phyloP scores from a whole-genome alignment of 2,888 invertebrate genomes.

The Prosopocoilus inquinatus region DNA sequence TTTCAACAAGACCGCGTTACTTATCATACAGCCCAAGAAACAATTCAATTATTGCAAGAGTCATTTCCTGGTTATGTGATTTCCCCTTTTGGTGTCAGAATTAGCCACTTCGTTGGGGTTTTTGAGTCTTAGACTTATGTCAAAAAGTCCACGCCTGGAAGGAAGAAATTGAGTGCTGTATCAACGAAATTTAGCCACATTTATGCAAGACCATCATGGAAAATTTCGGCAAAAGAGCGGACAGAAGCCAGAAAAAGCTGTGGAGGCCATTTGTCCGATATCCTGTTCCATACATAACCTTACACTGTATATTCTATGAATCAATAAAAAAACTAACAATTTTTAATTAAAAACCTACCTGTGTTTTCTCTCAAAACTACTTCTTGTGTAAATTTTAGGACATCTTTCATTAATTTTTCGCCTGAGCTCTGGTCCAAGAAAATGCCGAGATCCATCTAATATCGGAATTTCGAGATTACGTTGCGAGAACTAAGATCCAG shows the following conservation, averaged over 20 bases:
- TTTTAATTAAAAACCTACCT: background rate
- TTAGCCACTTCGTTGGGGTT: conserved; percentile 13
- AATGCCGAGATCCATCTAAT: too few species aligned
- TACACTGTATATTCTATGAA: conserved; percentile 7
- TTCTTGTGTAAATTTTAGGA: too few species aligned
- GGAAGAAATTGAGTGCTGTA: conserved; percentile 28
- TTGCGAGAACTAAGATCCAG: too few species aligned
- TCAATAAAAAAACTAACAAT: conserved; percentile 1
- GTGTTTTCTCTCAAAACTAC: conserved; percentile 1
- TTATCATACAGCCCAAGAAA: conserved; percentile 8
- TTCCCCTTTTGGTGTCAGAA: conserved; percentile 4
- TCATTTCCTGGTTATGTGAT: conserved; percentile 13
- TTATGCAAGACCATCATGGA: conserved; percentile 30
- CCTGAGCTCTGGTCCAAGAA: too few species aligned
- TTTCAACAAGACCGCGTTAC: background rate
- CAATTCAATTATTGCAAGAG: conserved; percentile 11
- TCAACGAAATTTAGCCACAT: conserved; percentile 31
- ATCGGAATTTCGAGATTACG: too few species aligned
- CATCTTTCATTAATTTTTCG: too few species aligned
- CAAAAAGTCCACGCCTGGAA: conserved; percentile 16
- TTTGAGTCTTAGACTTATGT: conserved; percentile 3
- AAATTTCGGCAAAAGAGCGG: conserved; percentile 31
- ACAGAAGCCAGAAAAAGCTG: too few species aligned
- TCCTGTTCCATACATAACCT: too few species aligned
- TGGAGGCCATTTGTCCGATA: conserved; percentile 21